Evolutionary conservation across 2,888 invertebrate genomes (phyloP).

Genomic region (Pachydiplax longipennis): DNA sequence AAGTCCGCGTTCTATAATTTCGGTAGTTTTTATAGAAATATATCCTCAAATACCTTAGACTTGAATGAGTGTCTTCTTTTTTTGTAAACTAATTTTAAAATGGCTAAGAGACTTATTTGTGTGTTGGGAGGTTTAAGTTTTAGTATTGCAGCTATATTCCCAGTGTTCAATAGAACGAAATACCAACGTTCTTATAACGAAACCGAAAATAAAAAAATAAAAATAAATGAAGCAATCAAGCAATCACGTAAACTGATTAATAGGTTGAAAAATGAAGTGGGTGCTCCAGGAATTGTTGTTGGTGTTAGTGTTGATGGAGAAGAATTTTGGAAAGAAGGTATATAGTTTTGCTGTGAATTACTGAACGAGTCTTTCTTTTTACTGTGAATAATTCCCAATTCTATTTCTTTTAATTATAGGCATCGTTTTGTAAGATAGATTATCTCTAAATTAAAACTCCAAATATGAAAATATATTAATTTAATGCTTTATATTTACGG

Average conservation of each 20-base stretch:
- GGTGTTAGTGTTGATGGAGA: slow-evolving; percentile 62
- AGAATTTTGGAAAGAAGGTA: slow-evolving; percentile 62
- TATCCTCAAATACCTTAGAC: neutral
- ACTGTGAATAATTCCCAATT: neutral
- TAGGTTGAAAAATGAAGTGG: slow-evolving; percentile 53
- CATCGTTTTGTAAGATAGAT: neutral
- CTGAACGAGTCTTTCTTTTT: no score
- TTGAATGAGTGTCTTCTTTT: no score
- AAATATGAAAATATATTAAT: neutral
- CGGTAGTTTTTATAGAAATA: neutral
- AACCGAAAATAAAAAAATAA: neutral
- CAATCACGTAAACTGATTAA: slow-evolving; percentile 51
- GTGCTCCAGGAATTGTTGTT: slow-evolving; percentile 60
- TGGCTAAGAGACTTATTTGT: neutral
- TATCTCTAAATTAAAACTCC: neutral
- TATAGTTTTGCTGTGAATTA: neutral
- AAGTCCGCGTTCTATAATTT: neutral
- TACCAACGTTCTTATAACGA: neutral
- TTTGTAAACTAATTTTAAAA: neutral
- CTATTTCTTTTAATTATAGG: neutral
- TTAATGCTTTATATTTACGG: neutral
- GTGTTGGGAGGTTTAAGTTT: neutral
- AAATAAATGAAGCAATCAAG: slow-evolving; percentile 50
- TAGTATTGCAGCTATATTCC: neutral
- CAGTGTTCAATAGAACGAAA: neutral